Conservation (phyloP, 2,888 invertebrate species). For the Chymomyza caudatula region DNA sequence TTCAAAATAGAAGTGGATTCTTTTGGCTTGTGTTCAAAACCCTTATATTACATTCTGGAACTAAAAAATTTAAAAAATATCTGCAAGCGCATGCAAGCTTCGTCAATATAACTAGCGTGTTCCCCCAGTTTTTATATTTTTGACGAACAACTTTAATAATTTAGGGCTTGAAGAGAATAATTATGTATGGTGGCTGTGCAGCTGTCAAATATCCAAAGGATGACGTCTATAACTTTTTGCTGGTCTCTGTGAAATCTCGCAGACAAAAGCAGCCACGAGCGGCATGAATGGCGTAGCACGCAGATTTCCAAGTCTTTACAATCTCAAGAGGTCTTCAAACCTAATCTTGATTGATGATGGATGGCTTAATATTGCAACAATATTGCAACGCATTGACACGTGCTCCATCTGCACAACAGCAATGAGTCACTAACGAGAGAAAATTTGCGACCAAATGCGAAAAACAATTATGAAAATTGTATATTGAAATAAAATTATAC, state of each 20-base stretch:
- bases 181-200: neutral
- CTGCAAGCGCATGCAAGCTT: no score
- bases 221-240: neutral
- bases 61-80: no score
- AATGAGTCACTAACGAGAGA: conserved; percentile 58
- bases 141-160: conserved; percentile 1
- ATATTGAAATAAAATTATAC: conserved; percentile 13
- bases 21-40: no score
- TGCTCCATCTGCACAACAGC: neutral
- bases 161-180: neutral
- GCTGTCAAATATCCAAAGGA: neutral
- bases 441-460: conserved; percentile 52
- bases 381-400: no score
- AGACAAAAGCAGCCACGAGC: neutral
- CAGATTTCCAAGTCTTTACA: neutral
- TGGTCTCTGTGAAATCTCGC: neutral
- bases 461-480: conserved; percentile 54
- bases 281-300: neutral
- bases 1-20: no score
- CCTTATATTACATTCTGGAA: no score
- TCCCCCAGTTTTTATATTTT: no score
- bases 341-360: neutral
- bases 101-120: neutral
- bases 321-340: neutral
- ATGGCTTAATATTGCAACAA: neutral